A percentile compares a stretch with the other conserved stretches of the same genome.
Conservation (phyloP, 2,888 invertebrate species). For the Anagyrus pseudococci region DNA sequence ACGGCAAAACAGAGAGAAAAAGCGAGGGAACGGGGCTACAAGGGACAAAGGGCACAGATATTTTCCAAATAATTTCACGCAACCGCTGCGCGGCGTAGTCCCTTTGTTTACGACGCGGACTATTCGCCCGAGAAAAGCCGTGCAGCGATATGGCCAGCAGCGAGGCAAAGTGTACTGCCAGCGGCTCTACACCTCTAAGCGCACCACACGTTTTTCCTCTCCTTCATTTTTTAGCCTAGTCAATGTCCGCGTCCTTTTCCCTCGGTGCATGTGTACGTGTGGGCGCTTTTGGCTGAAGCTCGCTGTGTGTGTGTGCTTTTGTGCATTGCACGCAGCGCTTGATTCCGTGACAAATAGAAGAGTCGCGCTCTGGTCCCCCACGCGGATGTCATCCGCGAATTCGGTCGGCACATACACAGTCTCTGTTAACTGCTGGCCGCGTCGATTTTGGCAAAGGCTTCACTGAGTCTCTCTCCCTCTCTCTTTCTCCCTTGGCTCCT, state of each 20-base stretch:
- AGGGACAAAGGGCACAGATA: constrained; percentile 44
- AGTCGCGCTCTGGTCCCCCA: background rate
- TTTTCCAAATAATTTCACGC: constrained; percentile 57
- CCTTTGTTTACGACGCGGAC: constrained; percentile 47
- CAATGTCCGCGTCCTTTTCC: too few relatives aligned
- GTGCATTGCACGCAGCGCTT: constrained; percentile 15
- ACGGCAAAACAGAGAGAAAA: constrained; percentile 25
- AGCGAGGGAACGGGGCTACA: background rate
- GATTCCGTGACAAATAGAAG: constrained; percentile 17
- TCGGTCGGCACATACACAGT: too few relatives aligned
- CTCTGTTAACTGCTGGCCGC: too few relatives aligned
- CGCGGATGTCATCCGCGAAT: too few relatives aligned
- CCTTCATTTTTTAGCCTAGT: too few relatives aligned
- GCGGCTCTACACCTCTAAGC: too few relatives aligned
- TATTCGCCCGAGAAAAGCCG: constrained; percentile 40
- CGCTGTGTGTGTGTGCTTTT: too few relatives aligned
- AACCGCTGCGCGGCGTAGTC: constrained; percentile 33
- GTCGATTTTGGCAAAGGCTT: constrained; percentile 45
- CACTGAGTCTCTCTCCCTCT: constrained; percentile 16
- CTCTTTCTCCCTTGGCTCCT: constrained; percentile 39
- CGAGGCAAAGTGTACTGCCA: too few relatives aligned
- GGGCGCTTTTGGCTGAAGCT: too few relatives aligned
- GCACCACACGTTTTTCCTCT: too few relatives aligned
- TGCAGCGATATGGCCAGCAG: too few relatives aligned
- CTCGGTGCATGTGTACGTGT: too few relatives aligned